Evolutionary conservation across 2,113 vertebrate species (phyloP), one percentile per base, ranked within the genome.

Genomic region (Crotalus helleri): DNA sequence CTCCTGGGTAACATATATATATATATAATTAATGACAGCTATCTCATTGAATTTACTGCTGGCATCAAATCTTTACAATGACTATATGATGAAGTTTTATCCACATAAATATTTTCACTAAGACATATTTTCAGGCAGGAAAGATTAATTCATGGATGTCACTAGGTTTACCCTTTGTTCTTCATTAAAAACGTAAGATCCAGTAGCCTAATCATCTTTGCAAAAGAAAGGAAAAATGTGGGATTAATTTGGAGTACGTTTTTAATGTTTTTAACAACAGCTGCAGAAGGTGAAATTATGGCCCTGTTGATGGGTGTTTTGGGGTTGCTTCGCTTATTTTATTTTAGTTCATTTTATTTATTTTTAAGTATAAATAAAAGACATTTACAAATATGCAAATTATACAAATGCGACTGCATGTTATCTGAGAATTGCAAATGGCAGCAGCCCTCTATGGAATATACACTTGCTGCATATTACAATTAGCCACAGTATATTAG

Each of bases 261-360:
- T 81, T 5, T 21, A 10, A 85, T 69, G 59, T 10, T 86, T 81
- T 5, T 21, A 10, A 85, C 85, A 29, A 33, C 26, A 33, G 74
- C 17, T 0, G 5, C 89, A 1, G 49, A 0, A 0, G 8, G 61
- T 23, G 17, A 89, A 44, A 93, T 85, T 26, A 94, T 0, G 0
- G 51, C 39, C 24, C 2, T 0, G 0, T 69, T 90, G 9, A 74
- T 5, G 33, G 23, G 26, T 92, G 85, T 55, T 87, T 54, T 1
- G 0, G 0, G 0, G 0, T 13, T 54, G 7, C 21, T 74, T 88
- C 49, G 29, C 33, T 17, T 23, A 69, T 26, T 54, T 26, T 12
- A 64, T 85, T 91, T 58, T 19, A 81, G 15, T 39, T 81, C n/a
- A 19, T 17, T 81, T 9, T 81, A 21, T 81, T 81, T 81, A 39